A percentile compares a stretch with the other conserved stretches of the same genome.
Conservation (phyloP, 2,888 invertebrate species). For the Acrobasis consociella region DNA sequence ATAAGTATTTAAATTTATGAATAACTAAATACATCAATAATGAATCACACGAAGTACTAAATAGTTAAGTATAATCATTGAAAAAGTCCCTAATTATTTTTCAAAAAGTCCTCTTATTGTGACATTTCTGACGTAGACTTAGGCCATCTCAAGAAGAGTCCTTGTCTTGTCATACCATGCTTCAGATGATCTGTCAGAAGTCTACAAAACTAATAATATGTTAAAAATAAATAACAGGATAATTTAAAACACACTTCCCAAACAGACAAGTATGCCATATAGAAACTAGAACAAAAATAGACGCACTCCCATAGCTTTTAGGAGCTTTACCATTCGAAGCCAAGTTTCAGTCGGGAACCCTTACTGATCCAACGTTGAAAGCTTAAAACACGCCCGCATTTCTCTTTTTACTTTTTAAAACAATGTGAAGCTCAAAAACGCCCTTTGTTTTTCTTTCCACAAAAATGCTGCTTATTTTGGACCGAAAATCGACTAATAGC, state of each 20-base stretch:
- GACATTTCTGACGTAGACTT: too few relatives aligned
- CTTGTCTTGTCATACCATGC: too few relatives aligned
- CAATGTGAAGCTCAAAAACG: slow-evolving; percentile 37
- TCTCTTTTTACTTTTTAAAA: slow-evolving; percentile 43
- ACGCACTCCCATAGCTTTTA: slow-evolving; percentile 37
- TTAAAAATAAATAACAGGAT: too few relatives aligned
- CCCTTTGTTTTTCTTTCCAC: slow-evolving; percentile 26
- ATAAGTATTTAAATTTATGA: too few relatives aligned
- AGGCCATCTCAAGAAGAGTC: too few relatives aligned
- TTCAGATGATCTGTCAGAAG: too few relatives aligned
- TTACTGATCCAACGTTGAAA: slow-evolving; percentile 50
- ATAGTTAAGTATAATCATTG: too few relatives aligned
- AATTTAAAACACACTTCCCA: neutral
- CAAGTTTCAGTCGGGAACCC: slow-evolving; percentile 41
- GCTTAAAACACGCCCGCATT: slow-evolving; percentile 51
- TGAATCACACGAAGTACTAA: too few relatives aligned
- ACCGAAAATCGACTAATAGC: slow-evolving; percentile 21
- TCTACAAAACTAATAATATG: too few relatives aligned
- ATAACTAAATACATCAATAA: too few relatives aligned
- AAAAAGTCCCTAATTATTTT: too few relatives aligned
- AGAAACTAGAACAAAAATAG: slow-evolving; percentile 9
- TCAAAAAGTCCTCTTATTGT: too few relatives aligned
- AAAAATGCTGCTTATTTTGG: slow-evolving; percentile 22
- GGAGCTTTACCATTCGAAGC: slow-evolving; percentile 41
- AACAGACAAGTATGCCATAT: neutral